Evolutionary conservation across 2,888 invertebrate species (phyloP).

Genomic region (Tromatobia lineatoria): DNA sequence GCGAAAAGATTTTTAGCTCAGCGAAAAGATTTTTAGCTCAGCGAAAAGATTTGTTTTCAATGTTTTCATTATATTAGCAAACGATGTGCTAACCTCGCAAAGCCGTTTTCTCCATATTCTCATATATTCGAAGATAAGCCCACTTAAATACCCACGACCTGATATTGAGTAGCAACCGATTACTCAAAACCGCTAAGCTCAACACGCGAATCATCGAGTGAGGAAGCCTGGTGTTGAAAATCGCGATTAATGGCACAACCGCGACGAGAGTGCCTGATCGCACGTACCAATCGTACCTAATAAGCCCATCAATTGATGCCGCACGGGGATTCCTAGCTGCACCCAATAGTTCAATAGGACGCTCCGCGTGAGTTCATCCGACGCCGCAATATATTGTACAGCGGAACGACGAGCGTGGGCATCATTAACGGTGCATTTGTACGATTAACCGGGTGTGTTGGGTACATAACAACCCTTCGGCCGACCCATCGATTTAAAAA

Average conservation of each 20-base stretch:
- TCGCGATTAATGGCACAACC: conserved; percentile 29
- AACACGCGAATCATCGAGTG: background rate
- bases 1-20: no score
- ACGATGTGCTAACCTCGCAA: no score
- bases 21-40: no score
- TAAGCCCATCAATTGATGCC: conserved; percentile 38
- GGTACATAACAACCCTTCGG: background rate
- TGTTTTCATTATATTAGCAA: no score
- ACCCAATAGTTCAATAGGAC: conserved; percentile 18
- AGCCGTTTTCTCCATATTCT: no score
- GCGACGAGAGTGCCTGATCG: conserved; percentile 10
- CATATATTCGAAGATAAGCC: no score
- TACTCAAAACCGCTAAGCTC: conserved; percentile 6
- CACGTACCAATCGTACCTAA: conserved; percentile 31
- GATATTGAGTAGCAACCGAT: conserved; percentile 23
- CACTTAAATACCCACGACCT: no score
- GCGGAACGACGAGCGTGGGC: background rate
- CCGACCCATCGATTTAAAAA: background rate
- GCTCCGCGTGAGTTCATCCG: background rate
- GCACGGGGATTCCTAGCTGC: conserved; percentile 8
- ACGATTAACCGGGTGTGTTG: conserved; percentile 12
- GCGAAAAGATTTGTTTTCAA: no score
- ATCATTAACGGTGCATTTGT: conserved; percentile 19
- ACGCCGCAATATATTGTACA: conserved; percentile 16
- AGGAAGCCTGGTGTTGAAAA: conserved; percentile 13